phyloP scores from a whole-genome alignment of 2,113 vertebrate genomes.

The Pedetes capensis region DNA sequence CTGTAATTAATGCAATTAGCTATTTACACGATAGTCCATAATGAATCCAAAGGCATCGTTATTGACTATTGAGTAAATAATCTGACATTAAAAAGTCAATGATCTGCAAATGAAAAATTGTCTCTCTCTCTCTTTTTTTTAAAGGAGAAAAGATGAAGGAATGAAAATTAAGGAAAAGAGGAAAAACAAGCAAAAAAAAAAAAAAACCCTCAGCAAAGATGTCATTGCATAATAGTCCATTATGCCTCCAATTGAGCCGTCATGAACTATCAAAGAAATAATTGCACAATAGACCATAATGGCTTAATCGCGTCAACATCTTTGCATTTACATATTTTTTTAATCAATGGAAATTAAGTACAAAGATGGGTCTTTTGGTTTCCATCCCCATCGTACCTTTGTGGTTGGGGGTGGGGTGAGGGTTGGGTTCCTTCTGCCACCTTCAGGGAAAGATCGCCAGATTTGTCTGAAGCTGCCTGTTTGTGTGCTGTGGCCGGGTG shows the following conservation, averaged over 20 bases:
- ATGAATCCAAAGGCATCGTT: constrained; percentile 77
- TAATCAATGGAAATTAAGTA: constrained; percentile 70
- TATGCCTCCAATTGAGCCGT: constrained; percentile 49
- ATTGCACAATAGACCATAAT: constrained; percentile 50
- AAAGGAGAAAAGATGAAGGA: constrained; percentile 56
- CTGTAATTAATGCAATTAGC: constrained; percentile 80
- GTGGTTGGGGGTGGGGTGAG: neutral
- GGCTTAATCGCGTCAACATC: constrained; percentile 57
- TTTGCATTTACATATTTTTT: constrained; percentile 61
- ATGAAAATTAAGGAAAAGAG: constrained; percentile 49
- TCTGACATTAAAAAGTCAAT: constrained; percentile 78
- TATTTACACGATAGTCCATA: constrained; percentile 73
- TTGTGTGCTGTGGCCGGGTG: neutral
- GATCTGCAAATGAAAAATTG: constrained; percentile 77
- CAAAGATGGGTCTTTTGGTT: constrained; percentile 59
- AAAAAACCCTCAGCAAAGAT: constrained; percentile 26
- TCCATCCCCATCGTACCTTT: constrained; percentile 23
- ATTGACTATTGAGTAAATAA: constrained; percentile 81
- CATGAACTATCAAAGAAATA: constrained; percentile 62
- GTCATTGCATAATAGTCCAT: constrained; percentile 58
- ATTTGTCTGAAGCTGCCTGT: no score
- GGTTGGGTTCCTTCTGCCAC: neutral
- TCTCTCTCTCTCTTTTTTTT: constrained; percentile 10
- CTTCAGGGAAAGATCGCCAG: neutral
- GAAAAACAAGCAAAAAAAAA: constrained; percentile 30